A percentile compares a stretch with the other conserved stretches of the same genome.
These are phyloP conservation scores for Fratercula arctica DNA, from an alignment of 2,797 vertebrate species.

Conservation along the genomic window DNA sequence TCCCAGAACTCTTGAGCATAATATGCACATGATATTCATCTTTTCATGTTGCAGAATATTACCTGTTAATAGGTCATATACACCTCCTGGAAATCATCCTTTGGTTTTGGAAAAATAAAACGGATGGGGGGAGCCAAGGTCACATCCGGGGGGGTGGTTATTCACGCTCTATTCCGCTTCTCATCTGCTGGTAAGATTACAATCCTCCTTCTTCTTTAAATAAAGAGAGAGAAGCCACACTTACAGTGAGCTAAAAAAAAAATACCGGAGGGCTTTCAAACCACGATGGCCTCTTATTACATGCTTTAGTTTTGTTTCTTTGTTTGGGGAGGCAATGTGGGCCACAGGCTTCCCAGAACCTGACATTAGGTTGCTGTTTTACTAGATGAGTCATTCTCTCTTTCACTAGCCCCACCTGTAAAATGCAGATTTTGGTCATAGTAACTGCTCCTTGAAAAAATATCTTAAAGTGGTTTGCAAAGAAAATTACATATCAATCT, in stretches of 20 bases:
- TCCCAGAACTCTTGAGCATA: not conserved
- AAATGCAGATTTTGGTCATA: not conserved
- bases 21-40: not conserved
- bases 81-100: not conserved
- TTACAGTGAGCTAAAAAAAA: not conserved
- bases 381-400: not conserved
- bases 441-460: not conserved
- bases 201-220: not conserved
- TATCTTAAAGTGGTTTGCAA: not conserved
- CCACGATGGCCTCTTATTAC: not conserved
- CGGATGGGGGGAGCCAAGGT: not conserved
- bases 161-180: not conserved
- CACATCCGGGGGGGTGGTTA: not conserved
- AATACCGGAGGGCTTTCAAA: not conserved
- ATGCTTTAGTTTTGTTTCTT: not conserved
- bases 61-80: not conserved
- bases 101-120: not conserved
- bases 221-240: not conserved
- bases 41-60: not conserved
- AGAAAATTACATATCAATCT: not conserved
- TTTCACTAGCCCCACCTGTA: not conserved
- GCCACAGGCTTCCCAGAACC: not conserved
- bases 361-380: not conserved
- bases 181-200: not conserved
- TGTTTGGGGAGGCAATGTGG: not conserved